Conservation (phyloP, 2,113 vertebrate species). For the Equus przewalskii region DNA sequence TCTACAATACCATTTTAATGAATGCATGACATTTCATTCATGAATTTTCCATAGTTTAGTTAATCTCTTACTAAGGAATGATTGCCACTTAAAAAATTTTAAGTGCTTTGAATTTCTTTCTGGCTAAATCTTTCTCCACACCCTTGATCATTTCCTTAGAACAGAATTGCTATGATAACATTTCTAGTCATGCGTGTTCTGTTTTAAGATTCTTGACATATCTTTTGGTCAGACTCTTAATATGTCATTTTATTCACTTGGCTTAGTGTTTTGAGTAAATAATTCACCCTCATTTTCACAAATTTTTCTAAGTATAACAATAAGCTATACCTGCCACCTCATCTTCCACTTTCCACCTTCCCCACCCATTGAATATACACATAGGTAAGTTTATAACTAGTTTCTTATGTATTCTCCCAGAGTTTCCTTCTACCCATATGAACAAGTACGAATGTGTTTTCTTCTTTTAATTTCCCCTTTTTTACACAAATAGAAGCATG, state of each 20-base stretch:
- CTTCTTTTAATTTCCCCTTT: too few relatives aligned
- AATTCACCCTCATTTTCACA: background rate
- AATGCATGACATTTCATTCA: background rate
- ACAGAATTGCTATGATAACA: background rate
- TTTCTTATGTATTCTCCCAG: background rate
- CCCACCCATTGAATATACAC: background rate
- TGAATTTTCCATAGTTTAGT: background rate
- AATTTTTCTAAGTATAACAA: background rate
- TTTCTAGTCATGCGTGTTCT: background rate
- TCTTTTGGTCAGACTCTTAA: conserved; percentile 33
- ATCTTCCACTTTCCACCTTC: background rate
- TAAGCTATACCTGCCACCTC: background rate
- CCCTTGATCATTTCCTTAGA: background rate
- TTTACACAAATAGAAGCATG: too few relatives aligned
- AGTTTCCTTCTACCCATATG: background rate
- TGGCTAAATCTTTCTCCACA: background rate
- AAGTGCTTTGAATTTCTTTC: background rate
- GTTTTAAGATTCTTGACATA: background rate
- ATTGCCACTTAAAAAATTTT: background rate
- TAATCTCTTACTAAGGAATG: background rate
- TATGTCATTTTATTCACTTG: background rate
- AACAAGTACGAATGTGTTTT: too few relatives aligned
- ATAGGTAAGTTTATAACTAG: background rate
- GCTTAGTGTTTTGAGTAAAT: background rate
- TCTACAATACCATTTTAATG: background rate